phyloP scores from a whole-genome alignment of 2,888 invertebrate genomes.

The Diplolepis rosae region DNA sequence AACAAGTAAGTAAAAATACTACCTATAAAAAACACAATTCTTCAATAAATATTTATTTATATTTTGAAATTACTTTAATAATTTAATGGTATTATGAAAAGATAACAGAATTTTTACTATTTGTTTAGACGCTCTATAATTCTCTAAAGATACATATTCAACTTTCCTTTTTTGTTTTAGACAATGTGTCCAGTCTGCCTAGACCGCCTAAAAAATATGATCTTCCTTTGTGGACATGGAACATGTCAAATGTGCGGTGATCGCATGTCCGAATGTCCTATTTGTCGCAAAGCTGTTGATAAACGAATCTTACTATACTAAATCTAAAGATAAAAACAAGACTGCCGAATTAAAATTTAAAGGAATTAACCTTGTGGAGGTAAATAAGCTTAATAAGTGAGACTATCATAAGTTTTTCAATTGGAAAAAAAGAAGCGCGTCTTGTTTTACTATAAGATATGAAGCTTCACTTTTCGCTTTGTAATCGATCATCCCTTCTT shows the following conservation, averaged over 20 bases:
- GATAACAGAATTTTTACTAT: too few relatives aligned
- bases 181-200: conserved; percentile 99
- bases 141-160: neutral
- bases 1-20: conserved; percentile 81
- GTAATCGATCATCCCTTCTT: conserved; percentile 1
- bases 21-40: too few relatives aligned
- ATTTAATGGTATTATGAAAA: too few relatives aligned
- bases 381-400: conserved; percentile 12
- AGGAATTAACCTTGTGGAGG: neutral
- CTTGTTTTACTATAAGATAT: conserved; percentile 19
- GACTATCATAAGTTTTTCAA: conserved; percentile 19
- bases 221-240: conserved; percentile 97
- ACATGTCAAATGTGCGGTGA: conserved; percentile 99
- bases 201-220: conserved; percentile 98
- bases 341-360: conserved; percentile 25
- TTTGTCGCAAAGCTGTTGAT: conserved; percentile 97
- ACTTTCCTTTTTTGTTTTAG: conserved; percentile 76
- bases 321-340: conserved; percentile 33
- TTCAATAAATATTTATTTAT: too few relatives aligned
- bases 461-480: conserved; percentile 1
- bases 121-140: neutral
- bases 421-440: conserved; percentile 18
- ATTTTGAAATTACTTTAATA: too few relatives aligned
- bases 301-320: conserved; percentile 94
- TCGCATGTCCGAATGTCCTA: conserved; percentile 97